Percentiles rank a stretch among this genome's conserved stretches.
phyloP scores from a whole-genome alignment of 2,797 vertebrate genomes.

The Adelosebastes latens region DNA sequence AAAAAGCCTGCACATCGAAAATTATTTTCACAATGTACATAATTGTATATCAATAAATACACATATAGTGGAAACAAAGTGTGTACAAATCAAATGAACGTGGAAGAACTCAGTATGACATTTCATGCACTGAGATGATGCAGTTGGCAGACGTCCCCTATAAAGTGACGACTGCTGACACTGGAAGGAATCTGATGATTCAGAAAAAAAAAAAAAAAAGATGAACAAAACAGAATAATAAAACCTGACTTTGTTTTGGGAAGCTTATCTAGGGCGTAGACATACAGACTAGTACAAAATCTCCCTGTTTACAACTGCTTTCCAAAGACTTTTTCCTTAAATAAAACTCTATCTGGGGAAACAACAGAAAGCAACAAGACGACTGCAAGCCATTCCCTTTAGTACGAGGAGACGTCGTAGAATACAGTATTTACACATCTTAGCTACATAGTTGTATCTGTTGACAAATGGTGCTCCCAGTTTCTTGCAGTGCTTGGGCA shows the following conservation, averaged over 20 bases:
- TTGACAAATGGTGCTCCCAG: slow-evolving; percentile 27
- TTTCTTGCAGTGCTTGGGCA: slow-evolving; percentile 66
- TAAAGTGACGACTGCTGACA: slow-evolving; percentile 40
- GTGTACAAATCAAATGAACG: slow-evolving; percentile 60
- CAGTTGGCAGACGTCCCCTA: slow-evolving; percentile 23
- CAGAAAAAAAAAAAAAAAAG: slow-evolving; percentile 25
- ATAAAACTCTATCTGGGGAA: slow-evolving; percentile 56
- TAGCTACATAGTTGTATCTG: slow-evolving; percentile 57
- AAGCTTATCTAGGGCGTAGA: slow-evolving; percentile 71
- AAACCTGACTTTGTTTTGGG: slow-evolving; percentile 59
- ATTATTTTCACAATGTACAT: slow-evolving; percentile 63
- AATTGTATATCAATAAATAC: slow-evolving; percentile 78
- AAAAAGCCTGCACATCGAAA: slow-evolving; percentile 27
- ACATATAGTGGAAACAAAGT: slow-evolving; percentile 50
- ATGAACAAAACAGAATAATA: slow-evolving; percentile 46
- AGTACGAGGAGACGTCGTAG: slow-evolving; percentile 42
- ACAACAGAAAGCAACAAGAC: slow-evolving; percentile 54
- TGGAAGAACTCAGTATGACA: slow-evolving; percentile 47
- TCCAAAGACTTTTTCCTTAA: slow-evolving; percentile 47
- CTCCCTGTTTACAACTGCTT: slow-evolving; percentile 53
- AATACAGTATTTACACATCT: slow-evolving; percentile 71
- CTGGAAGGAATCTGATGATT: slow-evolving; percentile 54
- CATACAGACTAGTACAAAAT: slow-evolving; percentile 52
- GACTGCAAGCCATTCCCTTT: slow-evolving; percentile 72
- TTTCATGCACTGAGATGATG: slow-evolving; percentile 43